Conservation (phyloP, 2,113 vertebrate genomes). For the Numenius arquata region DNA sequence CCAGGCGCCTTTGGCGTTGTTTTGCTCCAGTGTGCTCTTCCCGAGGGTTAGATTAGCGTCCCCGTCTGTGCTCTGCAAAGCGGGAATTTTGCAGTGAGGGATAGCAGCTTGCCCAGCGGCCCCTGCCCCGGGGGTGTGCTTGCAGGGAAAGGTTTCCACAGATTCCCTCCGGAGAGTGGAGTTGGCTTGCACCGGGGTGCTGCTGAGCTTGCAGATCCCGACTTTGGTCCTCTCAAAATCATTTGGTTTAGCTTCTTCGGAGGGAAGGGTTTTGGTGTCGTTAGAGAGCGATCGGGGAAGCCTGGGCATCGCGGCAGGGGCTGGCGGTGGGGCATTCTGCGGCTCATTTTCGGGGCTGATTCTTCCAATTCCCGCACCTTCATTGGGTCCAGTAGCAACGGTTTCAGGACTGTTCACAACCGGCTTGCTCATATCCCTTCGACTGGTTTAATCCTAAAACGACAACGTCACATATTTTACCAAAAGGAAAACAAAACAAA, state of each 20-base stretch:
- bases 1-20: constrained; percentile 85
- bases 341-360: constrained; percentile 76
- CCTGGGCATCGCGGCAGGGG: constrained; percentile 45
- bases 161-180: constrained; percentile 75
- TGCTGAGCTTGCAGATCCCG: constrained; percentile 84
- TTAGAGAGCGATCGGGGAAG: constrained; percentile 72
- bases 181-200: constrained; percentile 65
- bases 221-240: constrained; percentile 80
- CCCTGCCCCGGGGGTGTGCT: constrained; percentile 32
- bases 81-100: constrained; percentile 77
- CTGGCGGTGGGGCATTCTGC: constrained; percentile 29
- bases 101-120: constrained; percentile 35
- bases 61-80: constrained; percentile 74
- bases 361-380: constrained; percentile 69
- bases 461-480: constrained; percentile 55
- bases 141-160: constrained; percentile 58
- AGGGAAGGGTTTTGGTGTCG: constrained; percentile 77
- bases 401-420: constrained; percentile 70
- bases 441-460: constrained; percentile 84
- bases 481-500: neutral
- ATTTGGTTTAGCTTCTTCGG: constrained; percentile 75
- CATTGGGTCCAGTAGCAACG: constrained; percentile 67
- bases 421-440: constrained; percentile 85
- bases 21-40: constrained; percentile 82
- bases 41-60: constrained; percentile 71